A percentile compares a stretch with the other conserved stretches of the same genome.
Conservation (phyloP, 2,888 invertebrate genomes). For the Hesperia comma region DNA sequence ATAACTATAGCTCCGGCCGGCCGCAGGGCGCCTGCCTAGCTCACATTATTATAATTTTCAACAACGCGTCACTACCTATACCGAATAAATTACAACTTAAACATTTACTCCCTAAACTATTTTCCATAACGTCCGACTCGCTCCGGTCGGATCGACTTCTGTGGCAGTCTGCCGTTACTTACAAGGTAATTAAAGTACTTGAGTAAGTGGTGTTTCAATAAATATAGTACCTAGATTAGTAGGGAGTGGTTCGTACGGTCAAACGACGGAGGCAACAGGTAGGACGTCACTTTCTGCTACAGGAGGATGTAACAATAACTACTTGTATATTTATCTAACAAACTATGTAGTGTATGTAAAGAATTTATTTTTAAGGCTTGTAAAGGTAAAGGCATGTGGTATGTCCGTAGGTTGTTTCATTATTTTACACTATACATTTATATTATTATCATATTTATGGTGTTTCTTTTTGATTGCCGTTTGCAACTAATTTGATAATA, state of each 20-base stretch:
- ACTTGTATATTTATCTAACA: slow-evolving; percentile 29
- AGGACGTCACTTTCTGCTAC: slow-evolving; percentile 15
- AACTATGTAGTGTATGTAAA: slow-evolving; percentile 2
- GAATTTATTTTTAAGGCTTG: slow-evolving; percentile 20
- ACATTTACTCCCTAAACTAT: slow-evolving; percentile 41
- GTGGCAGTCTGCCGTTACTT: slow-evolving; percentile 14
- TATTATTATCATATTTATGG: slow-evolving; percentile 13
- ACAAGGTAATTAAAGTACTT: slow-evolving; percentile 46
- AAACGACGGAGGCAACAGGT: slow-evolving; percentile 8
- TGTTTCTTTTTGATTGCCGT: slow-evolving; percentile 9
- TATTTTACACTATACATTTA: slow-evolving; percentile 33
- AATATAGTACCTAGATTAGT: slow-evolving; percentile 32
- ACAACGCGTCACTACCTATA: slow-evolving; percentile 40
- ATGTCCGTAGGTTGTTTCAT: slow-evolving; percentile 9
- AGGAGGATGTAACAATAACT: slow-evolving; percentile 19
- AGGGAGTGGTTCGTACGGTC: slow-evolving; percentile 13
- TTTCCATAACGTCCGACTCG: slow-evolving; percentile 28
- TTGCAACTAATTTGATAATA: slow-evolving; percentile 16
- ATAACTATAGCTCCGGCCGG: slow-evolving; percentile 7
- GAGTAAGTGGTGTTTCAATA: slow-evolving; percentile 28
- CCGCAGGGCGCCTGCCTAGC: background rate
- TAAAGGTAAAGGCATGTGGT: background rate
- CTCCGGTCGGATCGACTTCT: slow-evolving; percentile 8
- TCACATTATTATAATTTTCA: slow-evolving; percentile 27
- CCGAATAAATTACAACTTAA: slow-evolving; percentile 46